These are phyloP conservation scores for Rhincodon typus DNA, from an alignment of 2,797 vertebrate species.

Conservation along the genomic window DNA sequence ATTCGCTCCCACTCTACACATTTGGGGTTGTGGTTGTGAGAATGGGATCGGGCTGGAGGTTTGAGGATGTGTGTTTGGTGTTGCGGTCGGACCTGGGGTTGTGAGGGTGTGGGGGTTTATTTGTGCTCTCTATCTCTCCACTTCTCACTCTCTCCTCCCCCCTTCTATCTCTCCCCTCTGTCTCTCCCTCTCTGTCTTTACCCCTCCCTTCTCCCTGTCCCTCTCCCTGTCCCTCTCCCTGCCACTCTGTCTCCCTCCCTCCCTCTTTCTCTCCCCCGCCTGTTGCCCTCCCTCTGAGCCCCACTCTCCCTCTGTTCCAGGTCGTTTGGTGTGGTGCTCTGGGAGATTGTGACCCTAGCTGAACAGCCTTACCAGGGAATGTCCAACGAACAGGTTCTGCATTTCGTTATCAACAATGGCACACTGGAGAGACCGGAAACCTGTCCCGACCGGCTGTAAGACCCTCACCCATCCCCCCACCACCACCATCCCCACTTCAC, in stretches of 20 bases:
- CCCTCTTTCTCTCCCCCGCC: too few species aligned
- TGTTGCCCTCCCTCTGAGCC: background rate
- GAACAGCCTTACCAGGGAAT: slow-evolving; percentile 70
- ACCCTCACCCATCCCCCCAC: background rate
- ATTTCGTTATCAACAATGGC: slow-evolving; percentile 61
- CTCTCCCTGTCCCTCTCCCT: too few species aligned
- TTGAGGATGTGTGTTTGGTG: too few species aligned
- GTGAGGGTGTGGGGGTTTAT: too few species aligned
- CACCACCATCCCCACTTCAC: background rate
- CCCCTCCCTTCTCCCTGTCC: too few species aligned
- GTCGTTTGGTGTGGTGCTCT: slow-evolving; percentile 67
- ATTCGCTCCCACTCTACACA: background rate
- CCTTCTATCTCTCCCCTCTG: too few species aligned
- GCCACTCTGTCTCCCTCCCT: too few species aligned
- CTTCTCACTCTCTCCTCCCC: too few species aligned
- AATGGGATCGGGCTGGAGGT: too few species aligned
- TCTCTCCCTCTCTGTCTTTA: too few species aligned
- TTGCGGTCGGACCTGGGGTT: too few species aligned
- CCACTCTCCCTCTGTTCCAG: slow-evolving; percentile 41
- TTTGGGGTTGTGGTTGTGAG: background rate
- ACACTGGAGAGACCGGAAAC: slow-evolving; percentile 55
- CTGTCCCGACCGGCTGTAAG: slow-evolving; percentile 62
- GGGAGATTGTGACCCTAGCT: slow-evolving; percentile 64
- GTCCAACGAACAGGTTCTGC: slow-evolving; percentile 69
- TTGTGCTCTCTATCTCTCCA: too few species aligned